Evolutionary conservation across 2,888 invertebrate species (phyloP).

Genomic region (Synanthedon tipuliformis): DNA sequence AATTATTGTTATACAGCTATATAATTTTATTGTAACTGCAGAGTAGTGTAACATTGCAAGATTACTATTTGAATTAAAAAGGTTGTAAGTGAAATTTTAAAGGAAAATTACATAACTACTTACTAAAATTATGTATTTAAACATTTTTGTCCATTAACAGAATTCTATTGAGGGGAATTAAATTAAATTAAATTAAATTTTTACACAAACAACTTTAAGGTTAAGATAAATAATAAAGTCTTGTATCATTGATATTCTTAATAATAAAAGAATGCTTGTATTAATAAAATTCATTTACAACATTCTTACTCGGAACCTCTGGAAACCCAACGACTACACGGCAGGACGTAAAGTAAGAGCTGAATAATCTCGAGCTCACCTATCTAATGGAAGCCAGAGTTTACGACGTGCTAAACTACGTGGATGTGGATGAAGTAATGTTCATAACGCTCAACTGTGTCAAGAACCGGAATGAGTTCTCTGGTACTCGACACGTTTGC

Average conservation of each 20-base stretch:
- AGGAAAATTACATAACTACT: too few relatives aligned
- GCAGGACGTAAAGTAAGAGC: constrained; percentile 7
- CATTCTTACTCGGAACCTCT: constrained; percentile 1
- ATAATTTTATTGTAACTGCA: too few relatives aligned
- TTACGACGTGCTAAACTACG: constrained; percentile 47
- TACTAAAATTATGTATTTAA: too few relatives aligned
- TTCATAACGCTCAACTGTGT: constrained; percentile 46
- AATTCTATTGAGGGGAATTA: too few relatives aligned
- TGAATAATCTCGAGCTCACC: constrained; percentile 30
- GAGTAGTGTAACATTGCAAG: neutral
- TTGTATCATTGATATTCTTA: neutral
- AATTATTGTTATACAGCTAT: too few relatives aligned
- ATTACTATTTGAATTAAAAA: too few relatives aligned
- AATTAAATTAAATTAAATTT: too few relatives aligned
- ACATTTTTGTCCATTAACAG: too few relatives aligned
- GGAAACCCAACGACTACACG: neutral
- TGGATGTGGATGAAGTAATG: constrained; percentile 37
- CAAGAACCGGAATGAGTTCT: constrained; percentile 19
- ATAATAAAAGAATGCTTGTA: neutral
- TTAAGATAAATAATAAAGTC: neutral
- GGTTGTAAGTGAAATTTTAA: too few relatives aligned
- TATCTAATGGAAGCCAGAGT: constrained; percentile 47
- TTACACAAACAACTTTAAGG: too few relatives aligned
- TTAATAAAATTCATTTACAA: neutral
- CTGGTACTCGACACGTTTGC: constrained; percentile 36